Conservation (phyloP, 2,797 vertebrate genomes). For the Chaetophractus vellerosus region DNA sequence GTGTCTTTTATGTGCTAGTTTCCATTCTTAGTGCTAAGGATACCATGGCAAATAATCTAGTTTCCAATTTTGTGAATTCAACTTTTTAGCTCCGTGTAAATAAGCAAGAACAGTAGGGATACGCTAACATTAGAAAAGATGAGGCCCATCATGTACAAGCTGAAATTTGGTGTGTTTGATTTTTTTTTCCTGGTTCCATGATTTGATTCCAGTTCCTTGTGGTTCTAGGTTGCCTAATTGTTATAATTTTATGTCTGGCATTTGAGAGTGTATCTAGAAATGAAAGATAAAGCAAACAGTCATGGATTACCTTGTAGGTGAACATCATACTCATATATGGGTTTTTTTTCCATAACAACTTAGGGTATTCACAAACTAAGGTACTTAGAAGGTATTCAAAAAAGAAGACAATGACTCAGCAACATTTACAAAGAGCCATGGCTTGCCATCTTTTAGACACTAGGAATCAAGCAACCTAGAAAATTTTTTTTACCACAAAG, state of each 20-base stretch:
- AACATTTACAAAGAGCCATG: constrained; percentile 1
- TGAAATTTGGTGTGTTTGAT: no score
- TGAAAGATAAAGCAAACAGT: background rate
- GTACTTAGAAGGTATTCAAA: background rate
- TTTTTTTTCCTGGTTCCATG: background rate
- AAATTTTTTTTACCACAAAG: background rate
- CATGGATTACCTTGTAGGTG: background rate
- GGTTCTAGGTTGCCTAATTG: background rate
- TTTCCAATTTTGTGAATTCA: constrained; percentile 17
- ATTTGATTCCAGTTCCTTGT: background rate
- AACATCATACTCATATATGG: background rate
- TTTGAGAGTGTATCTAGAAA: background rate
- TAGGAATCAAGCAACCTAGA: background rate
- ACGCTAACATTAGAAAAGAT: background rate
- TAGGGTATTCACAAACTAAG: background rate
- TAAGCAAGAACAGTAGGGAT: background rate
- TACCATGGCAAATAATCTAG: background rate
- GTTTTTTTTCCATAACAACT: constrained; percentile 12
- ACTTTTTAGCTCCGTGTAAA: constrained; percentile 39
- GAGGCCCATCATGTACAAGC: background rate
- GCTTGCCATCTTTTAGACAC: background rate
- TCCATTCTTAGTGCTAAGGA: constrained; percentile 33
- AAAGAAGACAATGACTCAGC: background rate
- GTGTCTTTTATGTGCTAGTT: background rate
- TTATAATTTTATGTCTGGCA: background rate